phyloP scores from a whole-genome alignment of 2,888 invertebrate genomes.

The Gasteruption jaculator region DNA sequence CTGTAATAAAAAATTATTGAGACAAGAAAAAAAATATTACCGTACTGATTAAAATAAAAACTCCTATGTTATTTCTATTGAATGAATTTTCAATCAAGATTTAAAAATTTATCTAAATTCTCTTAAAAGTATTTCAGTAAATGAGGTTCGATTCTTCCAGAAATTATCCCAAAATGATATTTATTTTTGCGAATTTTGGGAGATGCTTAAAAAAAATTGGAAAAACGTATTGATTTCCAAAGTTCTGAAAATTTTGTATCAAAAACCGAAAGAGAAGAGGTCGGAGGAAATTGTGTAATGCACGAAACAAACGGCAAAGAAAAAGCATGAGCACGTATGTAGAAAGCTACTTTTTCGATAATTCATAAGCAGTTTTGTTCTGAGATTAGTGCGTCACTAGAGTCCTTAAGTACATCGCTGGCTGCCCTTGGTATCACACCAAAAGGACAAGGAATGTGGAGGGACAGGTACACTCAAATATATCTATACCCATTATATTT shows the following conservation, averaged over 20 bases:
- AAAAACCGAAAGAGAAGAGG: background rate
- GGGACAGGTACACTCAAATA: conserved; percentile 55
- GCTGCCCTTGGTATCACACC: conserved; percentile 51
- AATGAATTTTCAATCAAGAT: no score
- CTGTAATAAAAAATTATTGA: no score
- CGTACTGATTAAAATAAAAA: no score
- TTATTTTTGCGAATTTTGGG: no score
- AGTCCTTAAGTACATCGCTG: conserved; percentile 50
- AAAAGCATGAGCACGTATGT: conserved; percentile 40
- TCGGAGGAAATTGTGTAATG: background rate
- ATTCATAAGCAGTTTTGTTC: conserved; percentile 48
- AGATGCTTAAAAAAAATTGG: no score
- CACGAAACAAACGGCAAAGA: conserved; percentile 12
- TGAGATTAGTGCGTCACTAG: conserved; percentile 50
- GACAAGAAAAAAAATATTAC: no score
- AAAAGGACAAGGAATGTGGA: conserved; percentile 53
- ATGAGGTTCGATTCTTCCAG: no score
- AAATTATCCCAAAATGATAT: no score
- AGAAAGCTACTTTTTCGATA: conserved; percentile 36
- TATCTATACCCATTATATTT: conserved; percentile 37
- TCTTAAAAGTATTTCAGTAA: no score
- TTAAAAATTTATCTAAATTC: no score
- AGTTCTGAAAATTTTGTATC: conserved; percentile 7
- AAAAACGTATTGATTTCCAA: conserved; percentile 3
- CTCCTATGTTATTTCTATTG: no score